Conservation (phyloP, 2,797 vertebrate genomes). For the Oophaga sylvatica region DNA sequence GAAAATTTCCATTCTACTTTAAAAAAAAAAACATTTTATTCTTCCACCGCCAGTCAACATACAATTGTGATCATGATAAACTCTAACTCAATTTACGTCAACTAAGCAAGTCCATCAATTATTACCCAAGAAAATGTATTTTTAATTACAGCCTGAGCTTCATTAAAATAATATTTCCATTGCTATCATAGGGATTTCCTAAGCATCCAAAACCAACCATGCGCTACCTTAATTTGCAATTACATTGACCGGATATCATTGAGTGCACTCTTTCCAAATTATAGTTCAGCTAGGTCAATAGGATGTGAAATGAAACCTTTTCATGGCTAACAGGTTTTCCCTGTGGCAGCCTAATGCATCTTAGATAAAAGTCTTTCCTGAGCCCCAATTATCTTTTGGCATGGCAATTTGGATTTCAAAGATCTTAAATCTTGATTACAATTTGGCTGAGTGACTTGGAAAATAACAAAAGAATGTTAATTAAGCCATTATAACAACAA, state of each 20-base stretch:
- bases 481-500: constrained; percentile 14
- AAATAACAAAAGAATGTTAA: constrained; percentile 63
- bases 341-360: constrained; percentile 58
- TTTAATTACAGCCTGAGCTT: constrained; percentile 73
- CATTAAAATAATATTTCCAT: constrained; percentile 67
- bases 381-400: constrained; percentile 61
- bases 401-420: constrained; percentile 59
- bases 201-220: constrained; percentile 73
- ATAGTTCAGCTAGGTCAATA: constrained; percentile 66
- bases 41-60: constrained; percentile 63
- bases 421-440: constrained; percentile 67
- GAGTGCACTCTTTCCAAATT: constrained; percentile 70
- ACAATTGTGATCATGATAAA: constrained; percentile 68
- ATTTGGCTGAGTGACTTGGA: constrained; percentile 62
- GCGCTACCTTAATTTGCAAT: constrained; percentile 69
- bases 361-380: constrained; percentile 64
- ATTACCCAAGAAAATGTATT: constrained; percentile 66
- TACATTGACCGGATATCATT: constrained; percentile 65
- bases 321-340: constrained; percentile 62
- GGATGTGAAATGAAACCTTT: constrained; percentile 65
- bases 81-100: constrained; percentile 59
- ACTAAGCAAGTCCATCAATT: constrained; percentile 67
- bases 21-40: constrained; percentile 67
- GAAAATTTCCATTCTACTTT: constrained; percentile 58
- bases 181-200: constrained; percentile 69